Base-by-base conservation (phyloP, 2,888 invertebrate genomes). In the Meiosimyza platycephala region DNA sequence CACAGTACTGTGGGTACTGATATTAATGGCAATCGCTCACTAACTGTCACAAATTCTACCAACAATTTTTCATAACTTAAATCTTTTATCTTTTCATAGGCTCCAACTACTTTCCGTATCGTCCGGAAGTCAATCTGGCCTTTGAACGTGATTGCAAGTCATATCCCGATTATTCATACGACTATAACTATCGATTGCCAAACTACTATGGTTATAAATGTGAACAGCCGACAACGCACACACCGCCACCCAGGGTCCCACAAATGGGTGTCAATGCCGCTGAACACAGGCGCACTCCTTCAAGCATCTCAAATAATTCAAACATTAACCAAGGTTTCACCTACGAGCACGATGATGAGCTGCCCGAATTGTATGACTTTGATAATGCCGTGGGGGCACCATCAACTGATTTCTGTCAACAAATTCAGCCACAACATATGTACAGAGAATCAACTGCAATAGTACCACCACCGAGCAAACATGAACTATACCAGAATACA, bases 211-310 rank as follows among this genome's bases (percentile, higher is more conserved):
- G 86, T 72, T 86, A 85, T 67, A 83, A 80, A 67, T 85, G 84
- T 70, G 86, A 87, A 71, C 75, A 63, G 12, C 75, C 73, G 59
- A 33, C 13, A n/a, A 82, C 84, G 12, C 80, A 85, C 12, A 84
- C 86, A 16, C 85, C 85, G n/a, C 85, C 85, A 2, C 85, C 86
- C 1, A 81, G 87, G 3, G 86, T 87, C 3, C 88, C 88, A 0
- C 85, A 87, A 75, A 87, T 87, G 87, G 87, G 87, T 15, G 82
- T 88, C 1, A 84, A 80, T 22, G 87, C 87, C 3, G 83, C 83
- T 2, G 86, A 85, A 1, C 96, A 95, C 85, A 90, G 93, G 78
- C 90, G 95, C 72, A 94, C 94, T 0, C 92, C 94, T 0, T 94
- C 95, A 0, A 94, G 94, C 81, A 92, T 94, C 6, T 92, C 92